phyloP scores from a whole-genome alignment of 1,140 invertebrate species.

The Penaeus indicus region DNA sequence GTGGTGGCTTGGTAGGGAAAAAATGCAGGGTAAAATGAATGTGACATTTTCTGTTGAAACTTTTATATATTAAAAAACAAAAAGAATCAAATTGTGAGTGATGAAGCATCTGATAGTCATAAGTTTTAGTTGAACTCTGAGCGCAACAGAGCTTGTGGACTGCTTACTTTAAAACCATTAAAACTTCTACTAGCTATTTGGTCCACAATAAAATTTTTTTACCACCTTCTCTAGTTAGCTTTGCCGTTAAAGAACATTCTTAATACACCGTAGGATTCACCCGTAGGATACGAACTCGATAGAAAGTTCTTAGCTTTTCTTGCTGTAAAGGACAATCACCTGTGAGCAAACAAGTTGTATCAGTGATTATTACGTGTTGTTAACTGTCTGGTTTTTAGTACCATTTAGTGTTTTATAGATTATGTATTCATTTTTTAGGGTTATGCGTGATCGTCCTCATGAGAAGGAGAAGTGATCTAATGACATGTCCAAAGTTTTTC shows the following conservation, averaged over 20 bases:
- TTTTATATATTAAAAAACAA: slow-evolving; percentile 26
- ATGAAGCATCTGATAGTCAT: slow-evolving; percentile 13
- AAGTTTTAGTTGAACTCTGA: slow-evolving; percentile 26
- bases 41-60: slow-evolving; percentile 20
- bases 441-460: not conserved
- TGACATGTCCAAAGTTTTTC: not conserved
- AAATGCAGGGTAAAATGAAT: slow-evolving; percentile 43
- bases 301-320: slow-evolving; percentile 54
- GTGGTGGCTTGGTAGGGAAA: not conserved
- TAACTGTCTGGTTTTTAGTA: slow-evolving; percentile 21
- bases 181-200: slow-evolving; percentile 21
- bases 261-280: slow-evolving; percentile 47
- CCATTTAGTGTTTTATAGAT: slow-evolving; percentile 4
- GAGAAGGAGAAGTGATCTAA: not conserved
- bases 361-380: slow-evolving; percentile 44
- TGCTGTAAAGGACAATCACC: slow-evolving; percentile 58
- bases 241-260: slow-evolving; percentile 39
- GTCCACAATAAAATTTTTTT: slow-evolving; percentile 45
- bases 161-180: not conserved
- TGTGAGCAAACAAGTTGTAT: slow-evolving; percentile 34
- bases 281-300: slow-evolving; percentile 23
- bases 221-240: slow-evolving; percentile 43
- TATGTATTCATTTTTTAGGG: not conserved
- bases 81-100: not conserved
- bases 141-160: slow-evolving; percentile 38